Conservation (phyloP, 2,797 vertebrate genomes). For the Nannoperca obscura region DNA sequence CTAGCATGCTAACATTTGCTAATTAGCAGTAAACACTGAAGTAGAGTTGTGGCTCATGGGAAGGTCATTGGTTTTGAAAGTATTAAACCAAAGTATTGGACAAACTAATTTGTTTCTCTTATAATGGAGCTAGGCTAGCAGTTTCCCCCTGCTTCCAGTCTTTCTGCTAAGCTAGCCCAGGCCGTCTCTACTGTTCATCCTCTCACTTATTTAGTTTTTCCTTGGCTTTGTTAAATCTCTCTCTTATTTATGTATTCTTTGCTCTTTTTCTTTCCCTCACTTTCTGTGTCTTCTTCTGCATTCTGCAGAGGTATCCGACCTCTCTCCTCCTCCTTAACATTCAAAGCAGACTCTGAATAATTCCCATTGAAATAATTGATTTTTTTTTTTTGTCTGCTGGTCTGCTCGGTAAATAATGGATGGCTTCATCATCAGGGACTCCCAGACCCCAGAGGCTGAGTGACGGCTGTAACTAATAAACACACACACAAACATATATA, state of each 20-base stretch:
- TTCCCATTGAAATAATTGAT: slow-evolving; percentile 83
- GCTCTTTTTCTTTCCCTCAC: background rate
- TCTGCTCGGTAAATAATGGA: slow-evolving; percentile 82
- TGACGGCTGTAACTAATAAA: slow-evolving; percentile 67
- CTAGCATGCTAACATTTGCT: too few relatives aligned
- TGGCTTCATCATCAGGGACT: slow-evolving; percentile 78
- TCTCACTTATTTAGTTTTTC: background rate
- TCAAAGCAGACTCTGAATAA: slow-evolving; percentile 74
- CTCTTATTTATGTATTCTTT: background rate
- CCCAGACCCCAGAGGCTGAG: slow-evolving; percentile 60
- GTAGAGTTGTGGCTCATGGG: too few relatives aligned
- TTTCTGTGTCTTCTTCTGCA: background rate
- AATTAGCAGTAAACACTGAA: too few relatives aligned
- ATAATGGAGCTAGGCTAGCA: background rate
- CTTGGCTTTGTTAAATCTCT: background rate
- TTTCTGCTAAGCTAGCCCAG: background rate
- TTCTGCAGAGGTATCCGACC: slow-evolving; percentile 4
- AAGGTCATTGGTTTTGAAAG: too few relatives aligned
- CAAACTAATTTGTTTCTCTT: too few relatives aligned
- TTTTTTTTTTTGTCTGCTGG: slow-evolving; percentile 56
- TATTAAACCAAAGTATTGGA: too few relatives aligned
- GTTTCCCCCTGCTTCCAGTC: too few relatives aligned
- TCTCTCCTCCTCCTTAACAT: slow-evolving; percentile 60
- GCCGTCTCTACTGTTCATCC: too few relatives aligned
- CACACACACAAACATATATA: slow-evolving; percentile 29